Base-by-base conservation (phyloP, 2,888 invertebrate species). In the Galerucella nymphaeae region DNA sequence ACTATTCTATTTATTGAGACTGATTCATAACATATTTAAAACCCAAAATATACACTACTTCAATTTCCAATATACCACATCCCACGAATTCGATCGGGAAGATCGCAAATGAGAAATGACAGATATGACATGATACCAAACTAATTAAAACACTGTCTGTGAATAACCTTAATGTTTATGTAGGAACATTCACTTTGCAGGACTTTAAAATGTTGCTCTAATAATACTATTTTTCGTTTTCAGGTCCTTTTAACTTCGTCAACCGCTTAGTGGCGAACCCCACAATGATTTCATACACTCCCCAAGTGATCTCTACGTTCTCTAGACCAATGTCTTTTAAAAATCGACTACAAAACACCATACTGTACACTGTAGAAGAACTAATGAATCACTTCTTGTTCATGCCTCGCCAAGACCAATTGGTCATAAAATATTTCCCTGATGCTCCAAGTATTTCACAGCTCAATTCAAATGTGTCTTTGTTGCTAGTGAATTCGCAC, bases 311-410 rank as follows among this genome's bases (percentile, higher is more conserved):
- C 72, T 77, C 87, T 66, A 83, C 85, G 5, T 87, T 83, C 67
- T 79, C 85, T 53, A 86, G 88, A 30, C 82, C 82, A 55, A 89
- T 89, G 84, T 88, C 84, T 53, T 90, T 92, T 75, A 82, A 84
- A 79, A 87, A 89, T 78, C 83, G 93, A 76, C 55, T 90, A 0
- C 82, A 86, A 16, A 93, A 92, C 80, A 84, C 88, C 0, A 85
- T 87, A 0, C 66, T 79, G n/a, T 69, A 75, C 57, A 23, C 77
- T 8, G 62, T 76, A 41, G 65, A 74, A 38, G 67, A 76, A 61
- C 6, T 82, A 2, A 62, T 76, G 20, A 68, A 66, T 5, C 70
- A 82, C 42, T 73, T 80, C 2, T 66, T 77, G 2, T 72, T 72
- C 30, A 74, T 79, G 62, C 79, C 80, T 2, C 16, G 30, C 11